These are phyloP conservation scores for Neotoxoptera formosana DNA, from an alignment of 1,140 invertebrate genomes.

Conservation along the genomic window DNA sequence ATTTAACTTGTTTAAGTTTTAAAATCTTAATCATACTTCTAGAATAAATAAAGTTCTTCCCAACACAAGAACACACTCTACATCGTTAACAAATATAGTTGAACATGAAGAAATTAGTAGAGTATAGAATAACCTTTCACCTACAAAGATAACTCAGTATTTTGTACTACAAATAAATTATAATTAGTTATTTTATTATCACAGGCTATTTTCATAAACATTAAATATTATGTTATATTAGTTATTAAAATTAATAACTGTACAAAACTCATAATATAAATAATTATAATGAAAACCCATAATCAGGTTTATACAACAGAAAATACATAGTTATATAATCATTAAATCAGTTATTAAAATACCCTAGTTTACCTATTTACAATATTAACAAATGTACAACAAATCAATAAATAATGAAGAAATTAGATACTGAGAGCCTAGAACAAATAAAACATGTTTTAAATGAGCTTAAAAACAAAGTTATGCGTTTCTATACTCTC, in stretches of 20 bases:
- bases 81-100: background rate
- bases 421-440: background rate
- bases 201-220: slow-evolving; percentile 21
- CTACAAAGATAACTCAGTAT: slow-evolving; percentile 7
- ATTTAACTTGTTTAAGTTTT: background rate
- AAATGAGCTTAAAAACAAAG: background rate
- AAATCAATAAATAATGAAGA: slow-evolving; percentile 4
- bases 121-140: slow-evolving; percentile 11
- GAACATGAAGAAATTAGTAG: background rate
- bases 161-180: background rate
- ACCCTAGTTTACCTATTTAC: slow-evolving; percentile 46
- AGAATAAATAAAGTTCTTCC: background rate
- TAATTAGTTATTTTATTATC: slow-evolving; percentile 47
- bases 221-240: slow-evolving; percentile 31
- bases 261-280: background rate
- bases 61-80: background rate
- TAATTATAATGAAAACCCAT: background rate
- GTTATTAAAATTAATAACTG: background rate
- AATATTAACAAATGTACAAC: slow-evolving; percentile 32
- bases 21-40: background rate
- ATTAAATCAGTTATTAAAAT: slow-evolving; percentile 9
- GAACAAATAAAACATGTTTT: background rate
- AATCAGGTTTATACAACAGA: background rate
- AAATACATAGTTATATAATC: background rate
- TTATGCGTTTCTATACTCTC: background rate